Evolutionary conservation across 2,113 vertebrate genomes (phyloP), one percentile per base, ranked within the genome.

Genomic region (Semicossyphus pulcher): DNA sequence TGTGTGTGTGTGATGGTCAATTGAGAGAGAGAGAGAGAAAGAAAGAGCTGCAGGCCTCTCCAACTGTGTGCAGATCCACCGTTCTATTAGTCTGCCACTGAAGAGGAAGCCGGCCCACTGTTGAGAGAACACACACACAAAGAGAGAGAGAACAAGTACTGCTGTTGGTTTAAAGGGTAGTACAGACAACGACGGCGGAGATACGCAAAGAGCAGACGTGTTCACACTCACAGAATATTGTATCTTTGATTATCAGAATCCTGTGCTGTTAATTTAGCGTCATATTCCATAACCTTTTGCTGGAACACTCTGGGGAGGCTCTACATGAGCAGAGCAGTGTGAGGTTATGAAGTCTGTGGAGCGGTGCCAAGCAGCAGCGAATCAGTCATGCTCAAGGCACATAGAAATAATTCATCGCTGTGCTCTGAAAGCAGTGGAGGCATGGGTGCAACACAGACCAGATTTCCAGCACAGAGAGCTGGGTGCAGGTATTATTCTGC

Each of bases 341-440:
- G 78, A 10, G 53, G 67, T 65, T 81, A 69, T 77, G 54, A 85
- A 63, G 74, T 61, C 71, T 59, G 29, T 85, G 86, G 86, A 90
- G 44, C 14, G 2, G 58, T 80, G 71, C 88, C 74, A 76, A 57
- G 76, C 80, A 80, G 80, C 80, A 78, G 78, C 65, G 62, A 85
- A 86, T 91, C 85, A 72, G 76, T 85, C 73, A 86, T 89, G 87
- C 87, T 88, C 63, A 82, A 83, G 81, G 84, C 84, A 78, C 74
- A 70, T 51, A 75, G 79, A 89, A 91, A 91, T 91, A 84, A 91
- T 91, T 91, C 73, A 90, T 88, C 23, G 76, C 68, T 31, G 54
- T 39, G 66, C 84, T 73, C 78, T 85, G 70, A 84, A 86, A 83
- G 78, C 64, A 72, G 67, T 34, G 26, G 56, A 76, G 53, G 63